Evolutionary conservation across 2,797 vertebrate genomes (phyloP), one percentile per base, ranked within the genome.

Genomic region (Microctenopoma stevenorrisi): DNA sequence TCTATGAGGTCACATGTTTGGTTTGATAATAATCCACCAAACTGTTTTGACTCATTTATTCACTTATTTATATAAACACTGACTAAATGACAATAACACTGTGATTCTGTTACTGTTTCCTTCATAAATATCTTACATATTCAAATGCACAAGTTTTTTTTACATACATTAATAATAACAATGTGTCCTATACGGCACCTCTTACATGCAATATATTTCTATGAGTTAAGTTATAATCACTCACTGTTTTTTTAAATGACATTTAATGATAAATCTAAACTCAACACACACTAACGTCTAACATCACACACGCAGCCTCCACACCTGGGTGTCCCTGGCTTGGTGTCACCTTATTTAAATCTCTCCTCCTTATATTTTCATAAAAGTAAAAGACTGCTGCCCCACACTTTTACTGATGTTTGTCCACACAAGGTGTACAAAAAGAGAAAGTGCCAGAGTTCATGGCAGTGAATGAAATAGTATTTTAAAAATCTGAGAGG

Each of bases 321-420:
- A 46, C 59, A 69, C 44, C 66, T 25, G 33, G 11, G 42, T 16
- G 4, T 50, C 44, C 18, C 56, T 42, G 58, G 33, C 56, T 49
- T 38, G 22, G 42, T 66, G 58, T 86, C 66, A 78, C 60, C 57
- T 78, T 73, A 72, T 79, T 64, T 28, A 82, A 69, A 77, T 76
- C 25, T 50, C 28, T 62, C 61, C 28, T 43, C 18, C 42, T 60
- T 54, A 42, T 64, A 49, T 76, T 73, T 79, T 69, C 78, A 75
- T 77, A 74, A 14, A 35, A 42, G 59, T 43, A 54, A 78, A 79
- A 28, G 40, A 47, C 11, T 4, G 59, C 48, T 67, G 52, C 40
- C 40, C 53, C 28, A 15, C n/a, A 59, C 51, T 64, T 46, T 63
- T 33, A 30, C n/a, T 56, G n/a, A 7, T 52, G 26, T 64, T 56